Percentiles rank a stretch among this genome's conserved stretches.
phyloP scores from a whole-genome alignment of 2,888 invertebrate genomes.

The Gari tellinella region DNA sequence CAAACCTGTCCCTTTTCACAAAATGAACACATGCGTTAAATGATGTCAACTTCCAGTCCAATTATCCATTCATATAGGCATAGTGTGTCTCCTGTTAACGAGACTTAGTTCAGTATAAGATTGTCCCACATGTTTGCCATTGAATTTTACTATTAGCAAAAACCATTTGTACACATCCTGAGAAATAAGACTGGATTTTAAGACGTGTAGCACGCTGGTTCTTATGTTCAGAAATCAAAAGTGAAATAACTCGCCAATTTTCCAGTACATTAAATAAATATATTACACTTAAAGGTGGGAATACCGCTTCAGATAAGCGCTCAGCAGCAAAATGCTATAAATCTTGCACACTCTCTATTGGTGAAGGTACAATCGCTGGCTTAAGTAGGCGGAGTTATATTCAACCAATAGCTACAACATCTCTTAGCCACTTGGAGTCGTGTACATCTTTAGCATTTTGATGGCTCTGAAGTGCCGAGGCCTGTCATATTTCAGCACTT shows the following conservation, averaged over 20 bases:
- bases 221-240: constrained; percentile 22
- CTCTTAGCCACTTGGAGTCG: neutral
- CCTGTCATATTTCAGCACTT: too few species aligned
- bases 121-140: too few species aligned
- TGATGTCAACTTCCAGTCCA: neutral
- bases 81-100: too few species aligned
- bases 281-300: constrained; percentile 25
- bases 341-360: constrained; percentile 21
- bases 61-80: too few species aligned
- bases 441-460: neutral
- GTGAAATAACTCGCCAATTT: constrained; percentile 39
- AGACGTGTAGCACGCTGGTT: too few species aligned
- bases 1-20: constrained; percentile 27
- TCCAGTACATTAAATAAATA: constrained; percentile 59
- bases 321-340: neutral
- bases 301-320: constrained; percentile 13
- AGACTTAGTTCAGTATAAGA: too few species aligned
- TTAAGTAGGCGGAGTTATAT: constrained; percentile 22
- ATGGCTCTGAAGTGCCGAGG: neutral
- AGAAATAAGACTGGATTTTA: too few species aligned
- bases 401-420: constrained; percentile 8
- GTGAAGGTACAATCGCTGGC: neutral
- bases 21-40: constrained; percentile 26
- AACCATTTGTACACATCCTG: too few species aligned
- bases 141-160: too few species aligned